Conservation (phyloP, 2,113 vertebrate genomes). For the Lepus europaeus region DNA sequence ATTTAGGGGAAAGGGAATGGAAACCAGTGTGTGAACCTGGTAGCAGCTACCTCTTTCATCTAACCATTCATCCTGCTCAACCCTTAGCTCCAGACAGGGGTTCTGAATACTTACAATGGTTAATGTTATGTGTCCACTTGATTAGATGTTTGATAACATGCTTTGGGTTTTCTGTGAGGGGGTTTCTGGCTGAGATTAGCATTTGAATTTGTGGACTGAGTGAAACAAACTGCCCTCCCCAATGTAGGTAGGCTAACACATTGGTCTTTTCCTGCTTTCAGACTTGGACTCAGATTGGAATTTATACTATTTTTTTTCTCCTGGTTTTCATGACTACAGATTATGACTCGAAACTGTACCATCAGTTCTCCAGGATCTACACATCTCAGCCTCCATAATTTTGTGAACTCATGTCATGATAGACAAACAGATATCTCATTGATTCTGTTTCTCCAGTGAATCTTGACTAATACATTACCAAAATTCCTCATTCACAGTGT, state of each 20-base stretch:
- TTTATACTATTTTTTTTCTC: neutral
- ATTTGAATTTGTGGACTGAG: neutral
- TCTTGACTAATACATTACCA: neutral
- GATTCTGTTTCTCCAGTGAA: neutral
- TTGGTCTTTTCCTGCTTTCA: constrained; percentile 25
- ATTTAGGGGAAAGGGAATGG: neutral
- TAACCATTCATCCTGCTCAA: constrained; percentile 15
- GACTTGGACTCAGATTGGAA: neutral
- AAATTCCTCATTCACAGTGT: constrained; percentile 20
- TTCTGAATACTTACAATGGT: neutral
- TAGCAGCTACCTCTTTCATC: neutral
- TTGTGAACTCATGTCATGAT: neutral
- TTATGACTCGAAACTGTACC: neutral
- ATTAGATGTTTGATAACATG: neutral
- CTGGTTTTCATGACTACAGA: neutral
- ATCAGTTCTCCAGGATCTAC: neutral
- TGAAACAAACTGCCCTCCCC: neutral
- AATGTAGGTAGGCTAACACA: neutral
- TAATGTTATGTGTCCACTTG: constrained; percentile 42
- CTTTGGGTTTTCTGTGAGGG: neutral
- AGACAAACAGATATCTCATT: neutral
- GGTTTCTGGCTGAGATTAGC: constrained; percentile 38
- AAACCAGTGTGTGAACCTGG: neutral
- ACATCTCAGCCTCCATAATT: neutral
- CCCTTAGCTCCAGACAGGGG: neutral